Base-by-base conservation (phyloP, 2,888 invertebrate species). In the Serrognathus titanus region DNA sequence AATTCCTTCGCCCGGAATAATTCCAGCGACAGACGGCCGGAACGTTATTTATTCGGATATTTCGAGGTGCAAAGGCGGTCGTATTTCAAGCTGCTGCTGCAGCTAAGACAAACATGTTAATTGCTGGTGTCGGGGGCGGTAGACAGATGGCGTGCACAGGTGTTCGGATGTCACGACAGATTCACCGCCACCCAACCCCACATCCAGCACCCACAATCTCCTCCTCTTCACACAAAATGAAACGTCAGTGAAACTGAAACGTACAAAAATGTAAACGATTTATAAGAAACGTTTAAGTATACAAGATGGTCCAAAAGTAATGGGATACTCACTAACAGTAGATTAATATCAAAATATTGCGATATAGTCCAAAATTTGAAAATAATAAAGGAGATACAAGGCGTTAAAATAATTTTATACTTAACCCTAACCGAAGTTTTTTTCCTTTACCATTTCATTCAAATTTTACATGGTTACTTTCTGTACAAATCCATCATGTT, bases 141-240 rank as follows among this genome's bases (percentile, higher is more conserved):
- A 72, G 71, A 72, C 69, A 70, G 71, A 73, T 72, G 71, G 66
- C 66, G 68, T 68, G 68, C 71, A 66, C 72, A 73, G 72, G 71
- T 72, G 72, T 66, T 67, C 58, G 58, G 61, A 61, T 61, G 63
- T 64, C 65, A 66, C 61, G 24, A 64, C 62, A 61, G 64, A 59
- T 51, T 31, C 48, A 37, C 43, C 41, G 49, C 20, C 10, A 43
- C 13, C 12, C 43, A 43, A 43, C 12, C 43, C 43, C 43, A 13
- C 43, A 20, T 16, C 9, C 43, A 43, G 16, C 43, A 13, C 10
- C 43, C 13, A 43, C 13, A 13, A 43, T 16, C 43, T 20, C 43
- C 43, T 43, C 43, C 16, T 11, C 40, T 16, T 13, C 43, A 20
- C 2, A 13, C 43, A 13, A 43, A n/a, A 43, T 16, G 43, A 16